phyloP scores from a whole-genome alignment of 1,140 invertebrate genomes.

The Mercenaria mercenaria region DNA sequence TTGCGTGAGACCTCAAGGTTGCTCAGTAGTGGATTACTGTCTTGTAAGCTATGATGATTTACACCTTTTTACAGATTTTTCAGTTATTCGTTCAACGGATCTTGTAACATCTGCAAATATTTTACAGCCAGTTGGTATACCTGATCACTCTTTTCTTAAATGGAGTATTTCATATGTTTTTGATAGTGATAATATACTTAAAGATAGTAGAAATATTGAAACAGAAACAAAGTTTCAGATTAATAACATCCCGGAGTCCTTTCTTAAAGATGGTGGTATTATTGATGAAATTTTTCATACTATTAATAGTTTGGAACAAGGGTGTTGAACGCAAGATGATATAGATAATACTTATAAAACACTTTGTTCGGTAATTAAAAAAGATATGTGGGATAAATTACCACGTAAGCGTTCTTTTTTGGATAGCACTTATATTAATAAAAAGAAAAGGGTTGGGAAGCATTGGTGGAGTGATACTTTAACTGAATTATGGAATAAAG shows the following conservation, averaged over 20 bases:
- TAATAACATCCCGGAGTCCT: neutral
- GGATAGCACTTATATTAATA: too few relatives aligned
- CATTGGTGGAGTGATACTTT: too few relatives aligned
- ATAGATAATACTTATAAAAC: neutral
- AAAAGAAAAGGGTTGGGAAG: too few relatives aligned
- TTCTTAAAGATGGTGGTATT: neutral
- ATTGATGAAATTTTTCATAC: neutral
- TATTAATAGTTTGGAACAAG: neutral
- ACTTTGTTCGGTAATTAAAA: neutral
- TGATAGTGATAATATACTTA: neutral
- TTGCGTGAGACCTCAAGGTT: neutral
- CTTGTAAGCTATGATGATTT: neutral
- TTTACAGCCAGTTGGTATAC: neutral
- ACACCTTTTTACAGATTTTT: neutral
- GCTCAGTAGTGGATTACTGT: conserved; percentile 6
- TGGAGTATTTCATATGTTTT: neutral
- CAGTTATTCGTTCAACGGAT: neutral
- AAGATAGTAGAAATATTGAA: too few relatives aligned
- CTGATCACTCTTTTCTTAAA: neutral
- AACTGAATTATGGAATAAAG: too few relatives aligned
- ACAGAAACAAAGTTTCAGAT: too few relatives aligned
- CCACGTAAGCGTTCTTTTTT: neutral
- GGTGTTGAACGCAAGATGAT: neutral
- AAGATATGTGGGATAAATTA: neutral
- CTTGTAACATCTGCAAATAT: neutral